Conservation (phyloP, 64 coral and sea anemone genomes). For the Porites australiensis region DNA sequence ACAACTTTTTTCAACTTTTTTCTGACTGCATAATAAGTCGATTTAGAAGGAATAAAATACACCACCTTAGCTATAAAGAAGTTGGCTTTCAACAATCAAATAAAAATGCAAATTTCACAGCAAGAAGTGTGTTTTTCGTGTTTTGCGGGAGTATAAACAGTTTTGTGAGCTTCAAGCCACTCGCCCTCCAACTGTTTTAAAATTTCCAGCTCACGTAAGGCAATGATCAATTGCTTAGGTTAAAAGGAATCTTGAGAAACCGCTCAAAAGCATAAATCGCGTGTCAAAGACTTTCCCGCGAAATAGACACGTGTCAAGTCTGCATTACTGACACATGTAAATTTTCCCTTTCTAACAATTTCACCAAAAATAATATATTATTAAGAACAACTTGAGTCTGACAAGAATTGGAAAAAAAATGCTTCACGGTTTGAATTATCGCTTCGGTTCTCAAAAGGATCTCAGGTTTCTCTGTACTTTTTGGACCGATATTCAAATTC, state of each 20-base stretch:
- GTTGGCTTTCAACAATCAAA: background rate
- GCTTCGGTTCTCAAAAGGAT: no score
- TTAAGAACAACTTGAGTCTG: background rate
- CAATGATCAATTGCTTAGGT: background rate
- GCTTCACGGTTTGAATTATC: no score
- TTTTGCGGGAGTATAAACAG: background rate
- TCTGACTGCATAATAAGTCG: no score
- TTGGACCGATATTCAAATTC: no score
- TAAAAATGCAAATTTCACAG: conserved; percentile 1
- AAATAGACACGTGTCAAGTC: conserved; percentile 26
- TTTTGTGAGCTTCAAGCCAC: background rate
- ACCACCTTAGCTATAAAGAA: background rate
- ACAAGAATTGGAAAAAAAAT: background rate
- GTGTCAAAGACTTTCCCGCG: background rate
- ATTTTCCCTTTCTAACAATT: background rate
- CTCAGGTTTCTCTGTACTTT: no score
- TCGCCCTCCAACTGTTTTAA: background rate
- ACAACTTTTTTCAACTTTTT: no score
- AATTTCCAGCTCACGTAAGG: no score
- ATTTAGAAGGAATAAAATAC: background rate
- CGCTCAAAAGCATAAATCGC: background rate
- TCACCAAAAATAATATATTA: background rate
- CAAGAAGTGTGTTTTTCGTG: background rate
- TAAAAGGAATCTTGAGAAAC: background rate
- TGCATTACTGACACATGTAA: background rate